These are phyloP conservation scores for Camponotus pennsylvanicus DNA, from an alignment of 1,140 invertebrate genomes.

Conservation along the genomic window DNA sequence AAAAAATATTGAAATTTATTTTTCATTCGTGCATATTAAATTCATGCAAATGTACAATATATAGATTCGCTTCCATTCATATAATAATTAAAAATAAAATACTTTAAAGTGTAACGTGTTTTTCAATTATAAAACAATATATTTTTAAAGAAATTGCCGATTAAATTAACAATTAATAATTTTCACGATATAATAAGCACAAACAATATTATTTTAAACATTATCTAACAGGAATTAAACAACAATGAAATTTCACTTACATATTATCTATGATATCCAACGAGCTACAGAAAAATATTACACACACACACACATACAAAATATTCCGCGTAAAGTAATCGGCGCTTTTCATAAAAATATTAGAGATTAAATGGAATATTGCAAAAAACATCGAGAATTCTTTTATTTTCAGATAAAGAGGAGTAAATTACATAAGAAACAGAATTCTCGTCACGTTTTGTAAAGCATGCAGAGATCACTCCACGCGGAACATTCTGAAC, in stretches of 20 bases:
- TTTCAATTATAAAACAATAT: background rate
- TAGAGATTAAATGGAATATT: background rate
- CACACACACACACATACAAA: background rate
- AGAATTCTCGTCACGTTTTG: background rate
- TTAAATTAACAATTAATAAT: background rate
- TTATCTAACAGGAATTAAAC: background rate
- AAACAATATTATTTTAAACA: background rate
- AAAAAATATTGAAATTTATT: background rate
- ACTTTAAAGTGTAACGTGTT: background rate
- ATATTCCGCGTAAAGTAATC: slow-evolving; percentile 5
- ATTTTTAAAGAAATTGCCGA: background rate
- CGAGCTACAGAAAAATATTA: background rate
- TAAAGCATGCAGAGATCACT: background rate
- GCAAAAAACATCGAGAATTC: background rate
- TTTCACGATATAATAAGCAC: background rate
- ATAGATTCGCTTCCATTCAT: background rate
- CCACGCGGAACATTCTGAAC: background rate
- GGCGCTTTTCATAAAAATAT: background rate
- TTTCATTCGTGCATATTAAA: slow-evolving; percentile 13
- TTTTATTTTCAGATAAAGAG: background rate
- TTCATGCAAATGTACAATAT: slow-evolving; percentile 38
- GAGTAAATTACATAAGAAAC: background rate
- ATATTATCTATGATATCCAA: slow-evolving; percentile 15
- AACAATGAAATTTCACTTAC: slow-evolving; percentile 7
- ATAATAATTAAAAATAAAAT: background rate